These are phyloP conservation scores for Sarcophilus harrisii DNA, from an alignment of 2,797 vertebrate species.

Conservation along the genomic window DNA sequence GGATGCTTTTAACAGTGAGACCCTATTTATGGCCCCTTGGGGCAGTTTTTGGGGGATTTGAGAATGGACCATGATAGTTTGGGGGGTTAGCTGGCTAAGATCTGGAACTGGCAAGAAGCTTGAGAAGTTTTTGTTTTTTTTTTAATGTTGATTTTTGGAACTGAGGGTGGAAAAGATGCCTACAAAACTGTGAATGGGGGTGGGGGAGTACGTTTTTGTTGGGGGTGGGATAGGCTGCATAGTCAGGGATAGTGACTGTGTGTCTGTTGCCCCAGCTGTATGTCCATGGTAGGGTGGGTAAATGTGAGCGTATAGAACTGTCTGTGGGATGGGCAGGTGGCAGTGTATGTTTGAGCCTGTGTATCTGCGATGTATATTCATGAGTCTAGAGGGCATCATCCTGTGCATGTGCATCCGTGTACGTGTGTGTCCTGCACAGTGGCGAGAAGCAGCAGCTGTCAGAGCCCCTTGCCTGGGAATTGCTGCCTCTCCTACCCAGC, in stretches of 20 bases:
- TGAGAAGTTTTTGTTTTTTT: neutral
- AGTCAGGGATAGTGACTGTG: neutral
- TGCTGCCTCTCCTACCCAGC: constrained; percentile 85
- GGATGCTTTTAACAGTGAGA: neutral
- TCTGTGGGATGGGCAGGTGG: neutral
- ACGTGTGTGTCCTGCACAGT: neutral
- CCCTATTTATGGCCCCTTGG: neutral
- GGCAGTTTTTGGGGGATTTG: neutral
- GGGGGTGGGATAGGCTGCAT: neutral
- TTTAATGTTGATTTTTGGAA: neutral
- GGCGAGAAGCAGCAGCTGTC: neutral
- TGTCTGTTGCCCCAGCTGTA: neutral
- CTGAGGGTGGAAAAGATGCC: neutral
- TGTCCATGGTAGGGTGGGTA: neutral
- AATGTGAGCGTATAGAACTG: neutral
- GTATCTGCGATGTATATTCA: neutral
- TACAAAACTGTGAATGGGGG: neutral
- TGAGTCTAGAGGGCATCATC: constrained; percentile 1
- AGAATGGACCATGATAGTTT: neutral
- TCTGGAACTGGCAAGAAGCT: neutral
- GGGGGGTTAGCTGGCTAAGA: neutral
- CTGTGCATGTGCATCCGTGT: neutral
- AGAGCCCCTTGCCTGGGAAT: neutral
- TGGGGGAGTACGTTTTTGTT: neutral
- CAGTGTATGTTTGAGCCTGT: neutral